Evolutionary conservation across 2,113 vertebrate species (phyloP).

Genomic region (Zeus faber): DNA sequence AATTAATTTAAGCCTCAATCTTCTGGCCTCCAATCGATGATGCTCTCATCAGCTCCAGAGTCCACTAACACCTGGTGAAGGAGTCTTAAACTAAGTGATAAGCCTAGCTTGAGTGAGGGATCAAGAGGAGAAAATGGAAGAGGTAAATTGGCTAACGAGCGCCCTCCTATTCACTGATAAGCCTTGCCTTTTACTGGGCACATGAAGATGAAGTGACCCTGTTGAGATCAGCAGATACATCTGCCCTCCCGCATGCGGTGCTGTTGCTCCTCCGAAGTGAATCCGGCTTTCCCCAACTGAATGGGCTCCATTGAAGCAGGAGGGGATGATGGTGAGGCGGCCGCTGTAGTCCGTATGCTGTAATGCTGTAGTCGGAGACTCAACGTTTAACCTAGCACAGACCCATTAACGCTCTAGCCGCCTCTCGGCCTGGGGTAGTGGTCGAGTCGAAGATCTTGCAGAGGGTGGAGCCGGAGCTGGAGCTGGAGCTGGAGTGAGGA

Average conservation of each 20-base stretch:
- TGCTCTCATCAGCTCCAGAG: background rate
- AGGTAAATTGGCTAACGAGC: background rate
- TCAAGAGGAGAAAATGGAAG: background rate
- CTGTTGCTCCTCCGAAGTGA: background rate
- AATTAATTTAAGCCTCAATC: background rate
- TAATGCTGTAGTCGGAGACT: background rate
- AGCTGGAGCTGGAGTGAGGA: no score
- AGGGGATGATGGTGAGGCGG: background rate
- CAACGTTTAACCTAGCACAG: background rate
- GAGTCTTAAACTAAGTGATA: no score
- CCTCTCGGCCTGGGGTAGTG: background rate
- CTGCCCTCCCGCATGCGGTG: background rate
- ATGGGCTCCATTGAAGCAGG: background rate
- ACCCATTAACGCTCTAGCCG: background rate
- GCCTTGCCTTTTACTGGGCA: constrained; percentile 2
- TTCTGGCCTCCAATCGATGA: background rate
- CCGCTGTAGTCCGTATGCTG: background rate
- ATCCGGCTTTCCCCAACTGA: background rate
- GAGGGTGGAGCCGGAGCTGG: no score
- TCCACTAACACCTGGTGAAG: background rate
- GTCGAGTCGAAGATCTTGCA: no score
- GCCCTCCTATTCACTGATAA: background rate
- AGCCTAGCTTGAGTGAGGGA: background rate
- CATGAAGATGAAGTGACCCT: background rate
- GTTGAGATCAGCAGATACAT: background rate